Conservation (phyloP, 2,888 invertebrate species). For the Hypena proboscidalis region DNA sequence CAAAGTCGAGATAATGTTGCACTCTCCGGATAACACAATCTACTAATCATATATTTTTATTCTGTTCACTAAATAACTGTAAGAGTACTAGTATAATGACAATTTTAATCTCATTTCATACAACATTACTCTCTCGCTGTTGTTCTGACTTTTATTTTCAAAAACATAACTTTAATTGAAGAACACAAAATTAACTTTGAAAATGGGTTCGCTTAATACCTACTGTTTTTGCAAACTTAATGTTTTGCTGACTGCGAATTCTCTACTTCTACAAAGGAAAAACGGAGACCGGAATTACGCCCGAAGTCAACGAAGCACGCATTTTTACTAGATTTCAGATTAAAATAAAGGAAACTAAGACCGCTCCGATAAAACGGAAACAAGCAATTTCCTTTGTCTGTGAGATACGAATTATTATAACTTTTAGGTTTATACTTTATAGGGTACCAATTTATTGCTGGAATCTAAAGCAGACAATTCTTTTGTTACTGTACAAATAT, state of each 20-base stretch:
- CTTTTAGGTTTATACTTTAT: not conserved
- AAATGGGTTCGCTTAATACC: not conserved
- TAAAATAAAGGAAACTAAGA: conserved; percentile 53
- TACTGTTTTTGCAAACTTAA: conserved; percentile 1
- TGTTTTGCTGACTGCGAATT: conserved; percentile 4
- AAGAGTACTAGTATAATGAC: conserved; percentile 16
- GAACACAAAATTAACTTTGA: not conserved
- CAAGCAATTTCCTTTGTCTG: conserved; percentile 50
- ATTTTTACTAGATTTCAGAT: conserved; percentile 45
- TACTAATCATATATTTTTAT: conserved; percentile 27
- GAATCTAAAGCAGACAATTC: not conserved
- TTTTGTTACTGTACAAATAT: no score
- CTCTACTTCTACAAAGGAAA: conserved; percentile 2
- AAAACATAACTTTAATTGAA: conserved; percentile 1
- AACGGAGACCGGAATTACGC: conserved; percentile 8
- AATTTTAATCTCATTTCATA: conserved; percentile 25
- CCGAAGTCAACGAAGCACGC: conserved; percentile 25
- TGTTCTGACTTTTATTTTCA: conserved; percentile 5
- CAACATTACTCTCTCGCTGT: conserved; percentile 8
- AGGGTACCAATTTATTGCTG: not conserved
- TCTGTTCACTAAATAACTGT: conserved; percentile 28
- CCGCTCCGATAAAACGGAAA: conserved; percentile 48
- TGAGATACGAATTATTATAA: conserved; percentile 29
- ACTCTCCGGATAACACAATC: conserved; percentile 20
- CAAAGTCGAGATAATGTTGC: conserved; percentile 8